Percentiles rank a stretch among this genome's conserved stretches.
phyloP scores from a whole-genome alignment of 2,888 invertebrate genomes.

The Clanis bilineata region DNA sequence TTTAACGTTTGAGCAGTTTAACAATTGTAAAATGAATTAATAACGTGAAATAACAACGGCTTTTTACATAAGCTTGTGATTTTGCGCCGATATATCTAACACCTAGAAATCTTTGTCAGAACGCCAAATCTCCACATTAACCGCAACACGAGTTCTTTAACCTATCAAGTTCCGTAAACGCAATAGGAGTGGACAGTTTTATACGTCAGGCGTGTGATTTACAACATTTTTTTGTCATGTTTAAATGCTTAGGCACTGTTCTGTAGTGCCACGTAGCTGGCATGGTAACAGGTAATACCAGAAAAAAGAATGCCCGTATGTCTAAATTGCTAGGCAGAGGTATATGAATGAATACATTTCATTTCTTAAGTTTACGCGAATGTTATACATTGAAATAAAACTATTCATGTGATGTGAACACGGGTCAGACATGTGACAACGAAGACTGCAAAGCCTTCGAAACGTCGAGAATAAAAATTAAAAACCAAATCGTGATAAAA shows the following conservation, averaged over 20 bases:
- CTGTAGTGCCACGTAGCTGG: neutral
- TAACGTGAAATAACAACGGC: too few relatives aligned
- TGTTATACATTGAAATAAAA: too few relatives aligned
- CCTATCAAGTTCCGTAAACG: constrained; percentile 39
- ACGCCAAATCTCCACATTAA: neutral
- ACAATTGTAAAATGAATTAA: too few relatives aligned
- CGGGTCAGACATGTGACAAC: too few relatives aligned
- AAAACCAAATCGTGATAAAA: too few relatives aligned
- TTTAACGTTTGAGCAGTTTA: too few relatives aligned
- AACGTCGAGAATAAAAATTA: too few relatives aligned
- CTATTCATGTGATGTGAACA: too few relatives aligned
- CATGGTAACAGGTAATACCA: neutral
- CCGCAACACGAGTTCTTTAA: constrained; percentile 33
- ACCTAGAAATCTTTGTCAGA: neutral
- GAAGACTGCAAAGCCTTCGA: too few relatives aligned
- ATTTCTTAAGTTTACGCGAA: too few relatives aligned
- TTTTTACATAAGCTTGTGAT: too few relatives aligned
- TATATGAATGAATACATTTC: neutral
- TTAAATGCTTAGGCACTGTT: neutral
- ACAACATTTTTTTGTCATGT: constrained; percentile 23
- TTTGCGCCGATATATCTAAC: too few relatives aligned
- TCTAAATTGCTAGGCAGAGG: neutral
- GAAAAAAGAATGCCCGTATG: neutral
- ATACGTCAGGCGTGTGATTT: constrained; percentile 39
- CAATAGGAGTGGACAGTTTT: constrained; percentile 36